Evolutionary conservation across 2,888 invertebrate species (phyloP), one percentile per base, ranked within the genome.

Genomic region (Nephrotoma guestfalica): DNA sequence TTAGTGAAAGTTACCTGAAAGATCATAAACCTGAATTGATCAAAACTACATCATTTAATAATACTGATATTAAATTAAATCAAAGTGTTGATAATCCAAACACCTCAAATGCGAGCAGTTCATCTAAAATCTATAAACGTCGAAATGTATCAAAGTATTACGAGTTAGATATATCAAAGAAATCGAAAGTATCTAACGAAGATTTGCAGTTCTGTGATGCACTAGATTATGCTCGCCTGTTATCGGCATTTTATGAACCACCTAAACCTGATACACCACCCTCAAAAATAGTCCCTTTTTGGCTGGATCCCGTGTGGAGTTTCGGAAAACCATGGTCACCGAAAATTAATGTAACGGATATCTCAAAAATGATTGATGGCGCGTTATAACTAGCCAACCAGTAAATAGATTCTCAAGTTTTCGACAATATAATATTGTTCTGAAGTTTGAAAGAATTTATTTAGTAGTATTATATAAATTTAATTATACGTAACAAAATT

Each of bases 231-330:
- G 51, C 86, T 9, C 51, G 51, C 5, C 11, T 87, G 18, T 41
- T 87, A 51, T 86, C 87, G n/a, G 85, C 89, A 45, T 88, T 88
- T 86, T 90, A 89, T 88, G 90, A 90, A 71, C 90, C 91, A 86
- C 90, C 91, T 1, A 91, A 91, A 86, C 90, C 90, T 2, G 91
- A 91, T 88, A 90, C 90, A 18, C 90, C 90, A 83, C 89, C 90
- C 83, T 86, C 86, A 6, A 86, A 51, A 51, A 90, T 89, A 87
- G 87, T 91, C 87, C 91, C 91, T 2, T 91, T 91, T 88, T 91
- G 91, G 91, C 90, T 91, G 86, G 91, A 91, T 89, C 91, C 91
- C 3, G 90, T 91, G 86, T 91, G 91, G 92, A 84, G 84, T n/a
- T 86, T 86, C 11, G 86, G 86, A 13, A 86, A 86, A 57, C 42